These are phyloP conservation scores for Tetramorium parvispinum DNA, from an alignment of 1,140 invertebrate species.

Conservation along the genomic window DNA sequence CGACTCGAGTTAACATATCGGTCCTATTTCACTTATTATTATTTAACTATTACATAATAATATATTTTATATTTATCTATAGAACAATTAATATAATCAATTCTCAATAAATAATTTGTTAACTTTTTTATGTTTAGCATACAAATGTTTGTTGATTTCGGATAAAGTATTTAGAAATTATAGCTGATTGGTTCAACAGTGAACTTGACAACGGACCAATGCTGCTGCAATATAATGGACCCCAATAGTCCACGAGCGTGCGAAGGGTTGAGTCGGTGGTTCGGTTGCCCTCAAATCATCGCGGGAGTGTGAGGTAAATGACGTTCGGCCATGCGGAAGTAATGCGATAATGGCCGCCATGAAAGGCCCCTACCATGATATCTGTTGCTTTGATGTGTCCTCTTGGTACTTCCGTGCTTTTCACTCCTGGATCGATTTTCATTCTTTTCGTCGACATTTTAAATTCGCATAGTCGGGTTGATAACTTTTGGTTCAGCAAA, in stretches of 20 bases:
- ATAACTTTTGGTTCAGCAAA: slow-evolving; percentile 27
- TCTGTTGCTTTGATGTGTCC: slow-evolving; percentile 82
- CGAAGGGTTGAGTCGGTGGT: slow-evolving; percentile 70
- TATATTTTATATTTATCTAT: not conserved
- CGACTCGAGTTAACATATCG: no score
- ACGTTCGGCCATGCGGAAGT: slow-evolving; percentile 80
- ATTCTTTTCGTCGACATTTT: slow-evolving; percentile 66
- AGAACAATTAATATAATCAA: not conserved
- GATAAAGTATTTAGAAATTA: slow-evolving; percentile 45
- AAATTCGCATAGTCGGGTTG: slow-evolving; percentile 34
- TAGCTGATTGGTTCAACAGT: slow-evolving; percentile 56
- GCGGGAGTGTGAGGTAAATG: slow-evolving; percentile 81
- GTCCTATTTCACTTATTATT: no score
- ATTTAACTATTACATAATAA: not conserved
- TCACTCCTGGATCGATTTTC: slow-evolving; percentile 39
- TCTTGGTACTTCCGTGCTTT: slow-evolving; percentile 56
- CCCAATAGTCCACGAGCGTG: slow-evolving; percentile 49
- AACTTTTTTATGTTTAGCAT: not conserved
- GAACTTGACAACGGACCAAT: slow-evolving; percentile 58
- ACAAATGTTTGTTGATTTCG: slow-evolving; percentile 9
- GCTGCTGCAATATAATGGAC: slow-evolving; percentile 72
- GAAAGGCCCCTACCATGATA: slow-evolving; percentile 78
- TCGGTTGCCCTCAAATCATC: slow-evolving; percentile 84
- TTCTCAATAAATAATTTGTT: not conserved
- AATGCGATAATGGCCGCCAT: slow-evolving; percentile 82